Conservation (phyloP, 2,113 vertebrate species). For the Diadophis punctatus region DNA sequence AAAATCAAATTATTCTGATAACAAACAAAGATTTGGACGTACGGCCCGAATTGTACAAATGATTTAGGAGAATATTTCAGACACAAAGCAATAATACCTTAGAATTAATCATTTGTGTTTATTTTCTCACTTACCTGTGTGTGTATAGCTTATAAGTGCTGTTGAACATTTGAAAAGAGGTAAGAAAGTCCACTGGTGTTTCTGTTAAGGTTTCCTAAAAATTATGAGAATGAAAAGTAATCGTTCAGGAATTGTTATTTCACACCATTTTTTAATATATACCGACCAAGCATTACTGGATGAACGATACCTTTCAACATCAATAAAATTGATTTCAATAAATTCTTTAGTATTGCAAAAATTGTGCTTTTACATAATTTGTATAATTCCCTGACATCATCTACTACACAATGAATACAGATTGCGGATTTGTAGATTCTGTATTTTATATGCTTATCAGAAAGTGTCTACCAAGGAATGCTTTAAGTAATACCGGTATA, state of each 20-base stretch:
- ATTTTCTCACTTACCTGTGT: slow-evolving; percentile 81
- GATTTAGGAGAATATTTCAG: neutral
- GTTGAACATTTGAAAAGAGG: slow-evolving; percentile 92
- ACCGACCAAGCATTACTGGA: neutral
- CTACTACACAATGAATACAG: neutral
- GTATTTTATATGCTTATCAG: no score
- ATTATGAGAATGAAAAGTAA: slow-evolving; percentile 49
- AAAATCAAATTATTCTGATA: neutral
- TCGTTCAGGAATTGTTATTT: slow-evolving; percentile 14
- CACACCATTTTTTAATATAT: neutral
- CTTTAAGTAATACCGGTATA: no score
- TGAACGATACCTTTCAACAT: neutral
- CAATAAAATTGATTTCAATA: neutral
- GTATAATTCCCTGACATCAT: neutral
- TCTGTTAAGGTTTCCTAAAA: slow-evolving; percentile 85
- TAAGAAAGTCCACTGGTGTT: slow-evolving; percentile 81
- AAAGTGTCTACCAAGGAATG: no score
- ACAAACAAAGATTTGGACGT: neutral
- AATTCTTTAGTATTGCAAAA: neutral
- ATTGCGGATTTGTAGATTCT: neutral
- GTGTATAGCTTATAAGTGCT: slow-evolving; percentile 90
- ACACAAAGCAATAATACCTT: neutral
- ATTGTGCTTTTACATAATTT: neutral
- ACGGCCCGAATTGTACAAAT: neutral
- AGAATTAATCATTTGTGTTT: neutral